These are phyloP conservation scores for Rhorus exstirpatorius DNA, from an alignment of 2,888 invertebrate species.

Conservation along the genomic window DNA sequence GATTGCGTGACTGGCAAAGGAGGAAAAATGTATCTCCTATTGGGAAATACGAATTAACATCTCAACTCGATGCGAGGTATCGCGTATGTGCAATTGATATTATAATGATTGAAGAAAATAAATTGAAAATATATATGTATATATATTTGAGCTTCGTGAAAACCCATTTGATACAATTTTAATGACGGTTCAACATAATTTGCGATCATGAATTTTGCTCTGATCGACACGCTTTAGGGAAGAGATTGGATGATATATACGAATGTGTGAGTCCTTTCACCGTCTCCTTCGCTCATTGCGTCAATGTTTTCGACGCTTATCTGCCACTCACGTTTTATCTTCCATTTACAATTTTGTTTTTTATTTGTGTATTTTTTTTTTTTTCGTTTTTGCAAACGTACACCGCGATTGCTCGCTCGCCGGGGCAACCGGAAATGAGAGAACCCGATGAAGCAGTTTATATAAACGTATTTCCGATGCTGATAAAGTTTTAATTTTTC, in stretches of 20 bases:
- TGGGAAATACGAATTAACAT: conserved; percentile 5
- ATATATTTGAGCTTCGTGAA: too few relatives aligned
- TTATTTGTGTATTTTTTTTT: too few relatives aligned
- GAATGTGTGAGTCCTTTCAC: conserved; percentile 60
- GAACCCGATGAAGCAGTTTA: too few relatives aligned
- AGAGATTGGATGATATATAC: conserved; percentile 57
- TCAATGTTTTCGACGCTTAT: conserved; percentile 42
- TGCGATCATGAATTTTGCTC: conserved; percentile 28
- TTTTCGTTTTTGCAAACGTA: too few relatives aligned
- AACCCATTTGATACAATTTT: conserved; percentile 1
- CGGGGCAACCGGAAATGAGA: too few relatives aligned
- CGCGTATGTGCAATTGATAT: too few relatives aligned
- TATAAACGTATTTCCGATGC: too few relatives aligned
- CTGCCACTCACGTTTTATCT: conserved; percentile 13
- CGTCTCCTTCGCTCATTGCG: conserved; percentile 48
- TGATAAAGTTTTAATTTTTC: too few relatives aligned
- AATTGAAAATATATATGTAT: too few relatives aligned
- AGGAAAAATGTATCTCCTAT: not conserved
- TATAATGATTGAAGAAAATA: too few relatives aligned
- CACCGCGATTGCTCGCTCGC: too few relatives aligned
- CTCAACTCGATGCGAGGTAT: not conserved
- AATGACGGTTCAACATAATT: not conserved
- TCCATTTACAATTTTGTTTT: too few relatives aligned
- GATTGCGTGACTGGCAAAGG: conserved; percentile 9
- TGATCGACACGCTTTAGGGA: conserved; percentile 25